Evolutionary conservation across 2,797 vertebrate genomes (phyloP), one percentile per base, ranked within the genome.

Genomic region (Siniperca undulata): DNA sequence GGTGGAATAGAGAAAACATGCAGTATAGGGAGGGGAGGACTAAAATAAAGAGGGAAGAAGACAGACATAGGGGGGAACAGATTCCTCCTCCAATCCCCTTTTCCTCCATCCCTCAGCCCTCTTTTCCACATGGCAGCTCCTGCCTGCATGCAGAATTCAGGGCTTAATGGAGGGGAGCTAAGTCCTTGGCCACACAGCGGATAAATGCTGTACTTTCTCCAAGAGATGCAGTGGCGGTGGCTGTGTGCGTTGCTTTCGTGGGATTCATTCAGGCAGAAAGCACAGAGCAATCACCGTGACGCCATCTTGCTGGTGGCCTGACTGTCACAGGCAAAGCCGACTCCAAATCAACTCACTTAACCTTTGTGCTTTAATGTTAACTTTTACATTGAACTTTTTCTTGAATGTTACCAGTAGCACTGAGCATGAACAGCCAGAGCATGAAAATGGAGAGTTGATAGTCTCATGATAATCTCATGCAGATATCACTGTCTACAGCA

Each of bases 141-240:
- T 88, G 88, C 81, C 86, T 82, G 69, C 86, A 90, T 94, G 87
- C 84, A 91, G 88, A 93, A 93, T 92, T 91, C 88, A 93, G 84
- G 87, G 89, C 87, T 91, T 95, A 95, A 95, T 95, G 93, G 93
- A 93, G 93, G 87, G 87, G 86, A 94, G 92, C 84, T 94, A 93
- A 94, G 83, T 93, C 93, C 84, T 85, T 88, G 91, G 89, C 86
- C 81, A 90, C 88, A 88, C 71, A 88, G 82, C 78, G 80, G 81
- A 94, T 91, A 95, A 77, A 85, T 82, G 88, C 88, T 91, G 87
- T 66, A 82, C 82, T 90, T 88, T 87, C 80, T 90, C 70, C 67
- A 73, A 77, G 76, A 85, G 84, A 88, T 78, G 78, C 13, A 6
- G 40, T 52, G 75, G 80, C 9, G 3, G 62, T 60, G 62, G 64